Base-by-base conservation (phyloP, 1,140 invertebrate genomes). In the Rhopalosiphum padi region DNA sequence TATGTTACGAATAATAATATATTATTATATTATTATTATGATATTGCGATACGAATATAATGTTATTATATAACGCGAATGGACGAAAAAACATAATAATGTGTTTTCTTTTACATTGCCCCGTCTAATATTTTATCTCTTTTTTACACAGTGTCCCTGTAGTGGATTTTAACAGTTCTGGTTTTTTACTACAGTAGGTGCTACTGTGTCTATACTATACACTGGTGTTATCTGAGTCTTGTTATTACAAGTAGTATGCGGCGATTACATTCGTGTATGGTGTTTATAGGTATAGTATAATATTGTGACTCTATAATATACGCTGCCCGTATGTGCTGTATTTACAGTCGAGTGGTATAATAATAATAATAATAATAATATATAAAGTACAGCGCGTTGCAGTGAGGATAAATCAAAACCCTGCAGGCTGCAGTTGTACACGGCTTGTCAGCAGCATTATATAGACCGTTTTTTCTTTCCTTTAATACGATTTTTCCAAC, bases 401-500 rank as follows among this genome's bases (percentile, higher is more conserved):
- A 35, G 30, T 25, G n/a, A 51, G 41, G 46, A 92, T 83, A 92
- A 92, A 83, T 92, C 77, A 92, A 48, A 77, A 48, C 35, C 88
- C 35, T 89, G 51, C 60, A 77, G 60, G 15, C 60, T 77, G 30
- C 60, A 77, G n/a, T 89, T 89, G 22, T 89, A 25, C 88, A 77
- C 41, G 60, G 46, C 46, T 82, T 51, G 91, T 92, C 91, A 92
- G 77, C 91, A 30, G 41, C 82, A 91, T 91, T 68, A 46, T 53
- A 18, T 90, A 15, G n/a, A 53, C n/a, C 91, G 35, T 55, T 86
- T 86, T 48, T 60, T 87, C 35, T 43, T 43, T 68, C 88, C 43
- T 43, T 30, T 93, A 55, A 85, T 53, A 22, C 46, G 25, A 86
- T 53, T 93, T 93, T 91, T 86, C 48, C 91, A 93, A 86, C 41